Evolutionary conservation across 35 echinoderm and acorn worm genomes (phyloP).

Genomic region (Ophioderma brevispina): DNA sequence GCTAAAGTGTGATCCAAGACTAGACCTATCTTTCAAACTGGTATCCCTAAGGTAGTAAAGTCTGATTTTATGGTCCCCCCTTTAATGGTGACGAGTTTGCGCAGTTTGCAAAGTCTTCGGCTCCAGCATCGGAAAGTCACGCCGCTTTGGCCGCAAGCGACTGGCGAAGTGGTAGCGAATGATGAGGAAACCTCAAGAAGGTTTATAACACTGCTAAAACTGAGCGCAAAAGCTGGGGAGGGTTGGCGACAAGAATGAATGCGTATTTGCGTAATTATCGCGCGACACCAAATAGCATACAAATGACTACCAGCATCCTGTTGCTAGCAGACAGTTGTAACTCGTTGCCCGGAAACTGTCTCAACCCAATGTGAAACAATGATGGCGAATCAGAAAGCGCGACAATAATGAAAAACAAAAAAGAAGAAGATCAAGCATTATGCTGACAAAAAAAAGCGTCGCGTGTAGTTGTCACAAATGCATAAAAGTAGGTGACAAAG

Average conservation of each 20-base stretch:
- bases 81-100: constrained; percentile 58
- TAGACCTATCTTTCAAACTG: constrained; percentile 63
- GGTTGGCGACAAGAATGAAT: constrained; percentile 71
- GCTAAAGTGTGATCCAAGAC: constrained; percentile 63
- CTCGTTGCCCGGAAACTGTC: constrained; percentile 41
- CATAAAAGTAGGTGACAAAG: constrained; percentile 54
- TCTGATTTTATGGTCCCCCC: constrained; percentile 85
- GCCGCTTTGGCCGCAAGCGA: constrained; percentile 82
- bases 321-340: constrained; percentile 53
- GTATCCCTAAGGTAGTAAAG: constrained; percentile 62
- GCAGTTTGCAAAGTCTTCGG: constrained; percentile 61
- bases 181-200: constrained; percentile 66
- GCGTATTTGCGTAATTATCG: constrained; percentile 83
- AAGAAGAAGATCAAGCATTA: constrained; percentile 53
- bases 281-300: constrained; percentile 62
- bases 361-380: not conserved
- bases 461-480: not conserved
- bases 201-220: constrained; percentile 49
- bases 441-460: constrained; percentile 66
- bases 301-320: constrained; percentile 39
- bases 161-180: constrained; percentile 80
- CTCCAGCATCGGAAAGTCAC: constrained; percentile 72
- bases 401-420: constrained; percentile 56
- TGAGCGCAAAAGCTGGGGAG: constrained; percentile 52
- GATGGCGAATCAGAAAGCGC: not conserved